These are phyloP conservation scores for Sternotherus odoratus DNA, from an alignment of 2,797 vertebrate species.

Conservation along the genomic window DNA sequence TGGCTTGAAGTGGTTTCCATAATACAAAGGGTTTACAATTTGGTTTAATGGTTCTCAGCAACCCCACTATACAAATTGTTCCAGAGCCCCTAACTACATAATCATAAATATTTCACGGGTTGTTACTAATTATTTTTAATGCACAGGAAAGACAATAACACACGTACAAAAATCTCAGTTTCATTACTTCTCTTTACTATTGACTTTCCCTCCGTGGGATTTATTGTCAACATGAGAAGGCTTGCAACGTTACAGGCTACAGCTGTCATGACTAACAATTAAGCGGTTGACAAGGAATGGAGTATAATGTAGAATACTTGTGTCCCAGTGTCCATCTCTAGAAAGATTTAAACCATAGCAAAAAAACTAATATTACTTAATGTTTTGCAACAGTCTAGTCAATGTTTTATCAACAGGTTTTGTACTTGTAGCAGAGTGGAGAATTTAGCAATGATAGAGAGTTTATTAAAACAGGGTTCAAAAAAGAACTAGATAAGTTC, in stretches of 20 bases:
- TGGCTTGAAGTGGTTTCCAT: too few species aligned
- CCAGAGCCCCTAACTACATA: accelerated
- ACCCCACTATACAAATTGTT: too few species aligned
- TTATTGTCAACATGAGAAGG: not conserved
- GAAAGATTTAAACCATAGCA: not conserved
- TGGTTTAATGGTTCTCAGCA: too few species aligned
- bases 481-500: too few species aligned
- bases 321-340: not conserved
- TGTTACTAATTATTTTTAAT: accelerated
- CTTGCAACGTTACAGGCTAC: not conserved
- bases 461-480: too few species aligned
- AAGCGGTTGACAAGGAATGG: not conserved
- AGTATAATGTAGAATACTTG: not conserved
- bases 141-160: not conserved
- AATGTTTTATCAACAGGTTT: not conserved
- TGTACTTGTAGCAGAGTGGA: not conserved
- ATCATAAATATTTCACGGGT: not conserved
- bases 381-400: not conserved
- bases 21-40: too few species aligned
- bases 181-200: accelerated
- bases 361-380: not conserved
- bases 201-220: not conserved
- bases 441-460: slow-evolving; percentile 2
- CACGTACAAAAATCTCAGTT: not conserved
- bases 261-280: not conserved